Base-by-base conservation (phyloP, 2,113 vertebrate genomes). In the Syngnathus typhle region DNA sequence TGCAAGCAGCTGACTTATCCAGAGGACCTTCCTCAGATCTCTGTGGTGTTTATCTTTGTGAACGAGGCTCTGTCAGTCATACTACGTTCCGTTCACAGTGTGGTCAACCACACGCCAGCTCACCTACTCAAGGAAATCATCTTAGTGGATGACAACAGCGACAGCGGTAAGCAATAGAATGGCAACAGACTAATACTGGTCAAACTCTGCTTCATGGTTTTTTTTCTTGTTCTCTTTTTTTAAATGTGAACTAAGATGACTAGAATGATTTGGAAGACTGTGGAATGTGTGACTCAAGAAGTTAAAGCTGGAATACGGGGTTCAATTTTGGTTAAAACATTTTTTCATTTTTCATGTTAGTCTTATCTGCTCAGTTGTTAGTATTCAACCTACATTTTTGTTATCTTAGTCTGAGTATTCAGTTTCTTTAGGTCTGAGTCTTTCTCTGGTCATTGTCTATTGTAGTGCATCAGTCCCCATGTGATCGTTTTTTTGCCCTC, bases 41-140 rank as follows among this genome's bases (percentile, higher is more conserved):
- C 96, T 0, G 97, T 98, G 83, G 97, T 98, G 77, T 99, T 99
- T 62, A 98, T 99, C 76, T 99, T 99, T 13, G 96, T 98, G 66
- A 98, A 98, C 0, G 97, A 99, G 84, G 96, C 97, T 0, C 91
- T 98, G 0, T 99, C 97, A 0, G 96, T 98, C 74, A 98, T 99
- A 83, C 90, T 98, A 83, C 95, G 97, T 65, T 98, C 97, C 0
- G 95, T 98, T 44, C 97, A 98, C 92, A 98, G 95, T 0, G 95
- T 98, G 60, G 94, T 98, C 85, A 98, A 98, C 79, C 97, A 95
- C 89, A 99, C 97, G 0, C 97, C 97, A 0, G 93, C 95, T 0
- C 94, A 94, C 76, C 85, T 99, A 74, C 94, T 99, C 39, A 98
- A 96, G 77, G 97, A 99, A 83, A 93, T 99, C 84, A 94, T 99